These are phyloP conservation scores for Pterobdella sp. DNA, from an alignment of 2,888 invertebrate species.

Conservation along the genomic window DNA sequence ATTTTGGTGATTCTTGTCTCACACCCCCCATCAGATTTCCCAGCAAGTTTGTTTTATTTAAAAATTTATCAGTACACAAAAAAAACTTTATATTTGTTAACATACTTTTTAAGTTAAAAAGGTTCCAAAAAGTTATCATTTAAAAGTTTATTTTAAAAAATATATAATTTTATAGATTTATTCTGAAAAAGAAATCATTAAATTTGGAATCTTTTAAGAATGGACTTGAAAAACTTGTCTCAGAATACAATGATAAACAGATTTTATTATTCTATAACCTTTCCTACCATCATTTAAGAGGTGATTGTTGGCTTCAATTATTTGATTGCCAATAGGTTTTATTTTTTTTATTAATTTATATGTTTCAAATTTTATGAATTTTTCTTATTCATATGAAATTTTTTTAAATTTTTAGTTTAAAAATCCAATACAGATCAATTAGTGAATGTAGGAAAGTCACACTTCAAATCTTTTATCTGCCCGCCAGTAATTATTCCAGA, in stretches of 20 bases:
- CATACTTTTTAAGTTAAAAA: no score
- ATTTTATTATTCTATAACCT: slow-evolving; percentile 13
- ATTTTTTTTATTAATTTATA: no score
- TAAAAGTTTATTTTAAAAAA: no score
- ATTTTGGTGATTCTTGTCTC: slow-evolving; percentile 83
- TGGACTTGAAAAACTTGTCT: neutral
- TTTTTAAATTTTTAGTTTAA: neutral
- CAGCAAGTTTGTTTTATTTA: slow-evolving; percentile 53
- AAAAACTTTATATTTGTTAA: no score
- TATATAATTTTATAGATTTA: neutral
- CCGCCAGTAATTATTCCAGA: neutral
- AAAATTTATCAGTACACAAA: no score
- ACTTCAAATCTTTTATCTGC: neutral
- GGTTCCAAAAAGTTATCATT: no score
- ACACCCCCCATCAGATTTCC: slow-evolving; percentile 66
- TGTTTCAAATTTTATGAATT: no score
- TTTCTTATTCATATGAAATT: no score
- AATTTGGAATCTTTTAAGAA: slow-evolving; percentile 5
- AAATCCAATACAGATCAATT: neutral
- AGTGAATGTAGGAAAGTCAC: neutral
- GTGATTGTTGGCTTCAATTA: neutral
- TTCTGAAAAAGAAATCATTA: slow-evolving; percentile 7
- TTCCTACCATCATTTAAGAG: slow-evolving; percentile 22
- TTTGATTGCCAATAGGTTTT: neutral
- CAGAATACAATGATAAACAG: neutral